These are phyloP conservation scores for Dicyrtoma fusca DNA, from an alignment of 2,888 invertebrate genomes.

Conservation along the genomic window DNA sequence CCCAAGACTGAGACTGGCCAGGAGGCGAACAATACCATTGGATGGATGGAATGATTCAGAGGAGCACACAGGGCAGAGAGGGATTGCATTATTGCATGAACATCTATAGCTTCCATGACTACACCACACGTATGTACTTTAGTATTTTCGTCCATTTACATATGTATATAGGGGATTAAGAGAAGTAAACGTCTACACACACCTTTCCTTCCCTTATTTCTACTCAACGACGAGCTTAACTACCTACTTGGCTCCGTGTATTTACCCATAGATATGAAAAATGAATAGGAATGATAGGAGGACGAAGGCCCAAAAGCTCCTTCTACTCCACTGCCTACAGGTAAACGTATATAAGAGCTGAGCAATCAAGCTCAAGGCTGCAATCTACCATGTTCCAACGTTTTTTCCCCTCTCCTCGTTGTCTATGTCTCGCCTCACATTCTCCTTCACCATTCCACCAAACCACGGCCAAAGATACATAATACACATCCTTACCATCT, in stretches of 20 bases:
- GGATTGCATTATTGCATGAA: background rate
- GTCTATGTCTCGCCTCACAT: slow-evolving; percentile 1
- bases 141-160: too few species aligned
- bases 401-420: slow-evolving; percentile 19
- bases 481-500: too few species aligned
- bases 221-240: too few species aligned
- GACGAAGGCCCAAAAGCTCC: background rate
- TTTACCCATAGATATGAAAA: background rate
- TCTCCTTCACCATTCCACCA: too few species aligned
- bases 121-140: background rate
- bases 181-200: background rate
- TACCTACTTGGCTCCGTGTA: background rate
- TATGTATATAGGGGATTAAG: too few species aligned
- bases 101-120: too few species aligned
- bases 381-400: slow-evolving; percentile 36
- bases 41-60: slow-evolving; percentile 3
- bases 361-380: slow-evolving; percentile 37
- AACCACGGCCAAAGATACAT: too few species aligned
- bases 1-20: slow-evolving; percentile 6
- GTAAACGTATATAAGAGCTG: slow-evolving; percentile 24
- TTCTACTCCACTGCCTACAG: slow-evolving; percentile 24
- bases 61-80: too few species aligned
- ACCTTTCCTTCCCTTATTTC: slow-evolving; percentile 21
- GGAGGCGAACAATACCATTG: slow-evolving; percentile 32
- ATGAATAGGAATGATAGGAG: too few species aligned